phyloP scores from a whole-genome alignment of 2,888 invertebrate species.

The Metallyticus violacea region DNA sequence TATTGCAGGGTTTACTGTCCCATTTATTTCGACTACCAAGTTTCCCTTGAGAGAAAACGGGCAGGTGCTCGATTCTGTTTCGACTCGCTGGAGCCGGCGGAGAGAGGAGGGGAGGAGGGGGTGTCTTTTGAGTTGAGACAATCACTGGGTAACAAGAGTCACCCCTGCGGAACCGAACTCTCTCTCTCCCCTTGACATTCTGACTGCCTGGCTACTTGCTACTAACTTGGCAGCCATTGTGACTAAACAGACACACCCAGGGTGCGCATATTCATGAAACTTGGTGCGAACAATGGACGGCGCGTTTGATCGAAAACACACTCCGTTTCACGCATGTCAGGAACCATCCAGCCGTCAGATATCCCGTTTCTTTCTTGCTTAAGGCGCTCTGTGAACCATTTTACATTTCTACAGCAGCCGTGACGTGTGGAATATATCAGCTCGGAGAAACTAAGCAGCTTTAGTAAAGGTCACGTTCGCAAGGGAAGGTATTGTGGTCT shows the following conservation, averaged over 20 bases:
- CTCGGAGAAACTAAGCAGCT: neutral
- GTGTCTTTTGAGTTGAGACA: neutral
- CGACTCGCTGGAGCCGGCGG: constrained; percentile 4
- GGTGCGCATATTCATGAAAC: neutral
- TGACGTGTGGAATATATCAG: neutral
- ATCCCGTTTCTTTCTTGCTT: neutral
- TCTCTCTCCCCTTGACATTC: neutral
- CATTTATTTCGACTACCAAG: constrained; percentile 27
- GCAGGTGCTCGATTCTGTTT: constrained; percentile 28
- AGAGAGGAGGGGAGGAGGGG: neutral
- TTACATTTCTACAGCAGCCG: neutral
- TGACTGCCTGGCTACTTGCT: neutral
- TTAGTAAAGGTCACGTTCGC: too few relatives aligned
- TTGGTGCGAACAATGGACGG: neutral
- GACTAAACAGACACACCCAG: neutral
- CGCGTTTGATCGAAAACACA: neutral
- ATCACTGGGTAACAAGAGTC: neutral
- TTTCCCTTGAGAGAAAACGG: constrained; percentile 14
- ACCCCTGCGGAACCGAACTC: neutral
- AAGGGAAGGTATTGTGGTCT: too few relatives aligned
- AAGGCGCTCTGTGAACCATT: neutral
- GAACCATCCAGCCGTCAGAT: neutral
- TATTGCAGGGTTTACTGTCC: constrained; percentile 31
- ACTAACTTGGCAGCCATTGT: neutral
- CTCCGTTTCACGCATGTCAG: neutral